Conservation (phyloP, 2,113 vertebrate genomes). For the Oncorhynchus masou region DNA sequence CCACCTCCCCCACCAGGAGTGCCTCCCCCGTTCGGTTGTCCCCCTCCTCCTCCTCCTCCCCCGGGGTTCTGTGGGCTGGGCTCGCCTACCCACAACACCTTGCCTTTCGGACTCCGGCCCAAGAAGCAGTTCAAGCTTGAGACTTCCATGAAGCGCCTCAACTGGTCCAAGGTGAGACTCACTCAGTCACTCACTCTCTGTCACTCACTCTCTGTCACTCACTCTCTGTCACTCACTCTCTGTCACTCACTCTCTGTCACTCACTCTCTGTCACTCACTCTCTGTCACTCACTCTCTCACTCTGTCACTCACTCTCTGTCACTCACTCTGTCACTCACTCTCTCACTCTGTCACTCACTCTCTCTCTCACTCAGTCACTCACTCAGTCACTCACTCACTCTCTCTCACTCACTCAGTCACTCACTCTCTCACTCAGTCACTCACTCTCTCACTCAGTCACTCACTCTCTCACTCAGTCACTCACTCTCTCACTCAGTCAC, state of each 20-base stretch:
- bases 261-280: too few species aligned
- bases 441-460: too few species aligned
- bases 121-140: conserved; percentile 96
- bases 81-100: conserved; percentile 64
- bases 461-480: too few species aligned
- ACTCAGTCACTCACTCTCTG: background rate
- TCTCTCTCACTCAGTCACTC: too few species aligned
- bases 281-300: too few species aligned
- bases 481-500: too few species aligned
- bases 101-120: conserved; percentile 90
- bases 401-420: too few species aligned
- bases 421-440: too few species aligned
- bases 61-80: conserved; percentile 64
- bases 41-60: conserved; percentile 70
- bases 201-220: background rate
- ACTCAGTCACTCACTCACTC: too few species aligned
- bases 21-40: conserved; percentile 64
- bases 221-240: background rate
- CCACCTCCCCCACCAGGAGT: conserved; percentile 58
- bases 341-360: too few species aligned
- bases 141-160: conserved; percentile 89
- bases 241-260: background rate
- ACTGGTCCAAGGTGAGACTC: conserved; percentile 89
- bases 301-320: too few species aligned
- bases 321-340: too few species aligned